A percentile compares a stretch with the other conserved stretches of the same genome.
Conservation (phyloP, 2,797 vertebrate genomes). For the Hylomyscus alleni region DNA sequence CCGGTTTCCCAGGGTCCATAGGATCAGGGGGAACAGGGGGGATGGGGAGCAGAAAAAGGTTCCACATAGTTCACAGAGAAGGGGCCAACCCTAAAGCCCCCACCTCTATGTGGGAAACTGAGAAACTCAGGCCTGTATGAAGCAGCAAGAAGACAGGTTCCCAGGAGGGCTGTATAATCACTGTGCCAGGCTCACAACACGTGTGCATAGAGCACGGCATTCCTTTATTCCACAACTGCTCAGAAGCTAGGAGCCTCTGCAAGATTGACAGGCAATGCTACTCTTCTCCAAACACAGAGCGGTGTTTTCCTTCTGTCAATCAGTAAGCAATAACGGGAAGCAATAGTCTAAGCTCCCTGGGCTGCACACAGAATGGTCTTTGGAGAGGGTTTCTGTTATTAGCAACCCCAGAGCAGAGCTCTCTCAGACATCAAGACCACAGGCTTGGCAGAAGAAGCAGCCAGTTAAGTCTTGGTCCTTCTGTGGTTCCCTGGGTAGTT, state of each 20-base stretch:
- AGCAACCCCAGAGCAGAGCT: background rate
- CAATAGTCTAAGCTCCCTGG: background rate
- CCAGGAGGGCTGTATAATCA: background rate
- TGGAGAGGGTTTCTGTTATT: background rate
- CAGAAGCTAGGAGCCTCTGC: background rate
- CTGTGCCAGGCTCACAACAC: background rate
- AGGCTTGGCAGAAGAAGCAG: too few species aligned
- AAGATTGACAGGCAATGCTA: too few species aligned
- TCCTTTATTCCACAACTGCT: too few species aligned
- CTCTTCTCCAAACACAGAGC: background rate
- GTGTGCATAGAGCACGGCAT: background rate
- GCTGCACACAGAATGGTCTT: background rate
- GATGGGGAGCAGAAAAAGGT: background rate
- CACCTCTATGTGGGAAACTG: background rate
- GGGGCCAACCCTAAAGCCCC: background rate
- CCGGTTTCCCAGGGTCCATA: background rate
- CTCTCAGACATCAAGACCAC: background rate
- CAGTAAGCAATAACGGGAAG: background rate
- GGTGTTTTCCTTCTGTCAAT: background rate
- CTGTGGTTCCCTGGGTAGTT: background rate
- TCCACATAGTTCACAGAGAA: background rate
- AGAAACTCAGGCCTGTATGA: background rate
- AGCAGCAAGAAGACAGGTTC: background rate
- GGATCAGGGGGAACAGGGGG: too few species aligned
- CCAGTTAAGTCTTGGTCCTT: background rate